Base-by-base conservation (phyloP, 2,888 invertebrate species). In the Exocentrus adspersus region DNA sequence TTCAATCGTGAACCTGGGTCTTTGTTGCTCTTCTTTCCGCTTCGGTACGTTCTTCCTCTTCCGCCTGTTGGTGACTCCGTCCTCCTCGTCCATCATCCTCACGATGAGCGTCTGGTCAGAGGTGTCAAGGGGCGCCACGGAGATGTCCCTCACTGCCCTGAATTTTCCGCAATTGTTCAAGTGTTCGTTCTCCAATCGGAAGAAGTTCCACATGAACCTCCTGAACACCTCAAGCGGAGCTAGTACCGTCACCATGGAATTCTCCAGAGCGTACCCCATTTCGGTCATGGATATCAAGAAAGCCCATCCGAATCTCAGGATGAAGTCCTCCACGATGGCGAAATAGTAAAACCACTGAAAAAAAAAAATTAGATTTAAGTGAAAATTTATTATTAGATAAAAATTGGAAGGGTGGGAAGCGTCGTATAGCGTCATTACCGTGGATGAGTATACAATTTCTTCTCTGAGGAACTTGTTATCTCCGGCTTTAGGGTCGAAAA, bases 141-240 rank as follows among this genome's bases (percentile, higher is more conserved):
- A 95, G 68, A 99, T 99, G 83, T 99, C 99, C 3, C 99, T 86
- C 0, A 99, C 98, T 6, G 99, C 99, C 77, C 99, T 87, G 87
- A 99, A 99, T 85, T 94, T 93, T 82, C 99, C 99, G 85, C 98
- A 98, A 85, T 99, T 99, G 85, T 99, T 99, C 41, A 99, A 85
- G 82, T 99, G 99, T 81, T 99, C 99, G 86, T 99, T 99, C 85
- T 99, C 99, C 77, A 99, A 83, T 0, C 99, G 98, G 86, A 99
- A 98, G 84, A 96, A 99, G 84, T 99, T 99, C 99, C 99, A 99
- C 48, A 99, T 90, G 84, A 98, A 99, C 59, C 98, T 89, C 78
- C 94, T 93, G 80, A 95, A 92, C 0, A 96, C 95, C 87, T 96
- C 96, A 0, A 95, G 83, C 0, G 94, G 93, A 45, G 95, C 92